Evolutionary conservation across 2,888 invertebrate species (phyloP), one percentile per base, ranked within the genome.

Genomic region (Drosophila niveifrons): DNA sequence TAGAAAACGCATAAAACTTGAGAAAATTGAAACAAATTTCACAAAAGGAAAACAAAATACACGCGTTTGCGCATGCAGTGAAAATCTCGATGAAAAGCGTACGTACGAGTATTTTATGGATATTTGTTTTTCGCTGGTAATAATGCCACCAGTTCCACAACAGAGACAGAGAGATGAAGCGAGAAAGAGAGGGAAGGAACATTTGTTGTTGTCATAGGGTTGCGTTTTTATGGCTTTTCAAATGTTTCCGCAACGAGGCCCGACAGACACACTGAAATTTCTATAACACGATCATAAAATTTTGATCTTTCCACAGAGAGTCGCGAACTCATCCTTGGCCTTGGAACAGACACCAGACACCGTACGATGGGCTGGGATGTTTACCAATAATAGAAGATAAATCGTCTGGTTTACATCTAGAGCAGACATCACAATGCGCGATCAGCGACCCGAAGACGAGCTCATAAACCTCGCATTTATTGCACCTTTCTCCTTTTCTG

Each of bases 331-430:
- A 84, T 83, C 84, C 89, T 88, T 89, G 88, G 83, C 89, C 85
- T 85, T 89, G 89, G 87, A 34, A 74, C 44, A 23, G 29, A 50
- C 10, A 15, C 29, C 44, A 23, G 29, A 50, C 10, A 15, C 29
- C 6, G 7, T 43, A 41, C 66, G 65, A 61, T 47, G 81, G 74
- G 51, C 66, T 23, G 23, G 23, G 23, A 63, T 89, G 82, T 87
- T 88, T 88, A 87, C 84, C 78, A 70, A 82, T 79, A 83, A 90
- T 88, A 83, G 78, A 74, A 87, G 61, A 83, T 85, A 90, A 90
- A 89, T 90, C 71, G 80, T 85, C 76, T 85, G 85, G 87, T 89
- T 90, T 80, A 83, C 85, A 90, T 90, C 72, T 90, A 90, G 90
- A 90, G 85, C 90, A 90, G 80, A 77, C 75, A 75, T 61, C 63